Percentiles rank a stretch among this genome's conserved stretches.
Evolutionary conservation across 2,113 vertebrate species (phyloP).

Genomic region (Chinchilla lanigera): DNA sequence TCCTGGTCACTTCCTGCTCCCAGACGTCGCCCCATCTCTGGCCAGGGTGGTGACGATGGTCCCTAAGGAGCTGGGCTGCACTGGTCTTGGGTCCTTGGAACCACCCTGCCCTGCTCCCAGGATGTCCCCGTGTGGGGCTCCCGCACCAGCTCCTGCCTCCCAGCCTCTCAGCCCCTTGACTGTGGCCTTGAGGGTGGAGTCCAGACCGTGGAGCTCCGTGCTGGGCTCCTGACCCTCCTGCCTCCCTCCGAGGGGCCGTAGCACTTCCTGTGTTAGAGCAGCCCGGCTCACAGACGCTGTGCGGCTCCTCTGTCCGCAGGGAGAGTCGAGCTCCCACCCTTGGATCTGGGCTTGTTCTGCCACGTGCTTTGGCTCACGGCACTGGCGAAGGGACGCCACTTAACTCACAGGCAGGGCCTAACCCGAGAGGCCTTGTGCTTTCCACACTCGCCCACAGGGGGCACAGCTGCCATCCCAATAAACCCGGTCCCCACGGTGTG

Average conservation of each 20-base stretch:
- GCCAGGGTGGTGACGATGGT: fast-evolving
- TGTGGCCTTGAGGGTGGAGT: neutral
- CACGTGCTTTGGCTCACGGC: neutral
- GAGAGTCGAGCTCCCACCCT: neutral
- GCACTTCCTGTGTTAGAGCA: neutral
- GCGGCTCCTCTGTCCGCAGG: neutral
- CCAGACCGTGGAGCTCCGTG: fast-evolving
- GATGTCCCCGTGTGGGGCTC: fast-evolving
- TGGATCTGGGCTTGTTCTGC: neutral
- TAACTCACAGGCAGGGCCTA: neutral
- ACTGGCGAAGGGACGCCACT: fast-evolving
- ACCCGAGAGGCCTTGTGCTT: neutral
- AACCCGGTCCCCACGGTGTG: neutral
- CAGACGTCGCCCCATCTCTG: fast-evolving
- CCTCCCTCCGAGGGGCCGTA: neutral
- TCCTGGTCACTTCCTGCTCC: neutral
- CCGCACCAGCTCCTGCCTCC: fast-evolving
- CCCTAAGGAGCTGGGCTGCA: neutral
- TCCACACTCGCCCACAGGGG: neutral
- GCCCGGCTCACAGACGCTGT: no score
- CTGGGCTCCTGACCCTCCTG: fast-evolving
- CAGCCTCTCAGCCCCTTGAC: neutral
- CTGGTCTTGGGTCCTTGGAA: neutral
- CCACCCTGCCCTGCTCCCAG: neutral
- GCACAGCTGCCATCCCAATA: no score